Percentiles rank a stretch among this genome's conserved stretches.
phyloP scores from a whole-genome alignment of 2,797 vertebrate species.

The Anniella stebbinsi region DNA sequence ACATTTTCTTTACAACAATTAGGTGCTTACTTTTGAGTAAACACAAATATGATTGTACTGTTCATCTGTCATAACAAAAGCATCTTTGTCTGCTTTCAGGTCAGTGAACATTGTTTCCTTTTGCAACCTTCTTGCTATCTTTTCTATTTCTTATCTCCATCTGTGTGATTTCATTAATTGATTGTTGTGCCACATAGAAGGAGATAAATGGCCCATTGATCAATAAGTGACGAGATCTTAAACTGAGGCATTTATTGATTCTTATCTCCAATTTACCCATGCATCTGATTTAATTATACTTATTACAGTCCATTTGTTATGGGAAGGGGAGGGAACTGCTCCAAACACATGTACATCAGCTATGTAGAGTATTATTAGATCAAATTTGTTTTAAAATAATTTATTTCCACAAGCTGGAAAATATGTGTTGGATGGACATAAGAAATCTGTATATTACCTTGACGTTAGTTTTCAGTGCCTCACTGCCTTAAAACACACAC shows the following conservation, averaged over 20 bases:
- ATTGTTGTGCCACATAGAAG: slow-evolving; percentile 66
- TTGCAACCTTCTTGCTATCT: slow-evolving; percentile 28
- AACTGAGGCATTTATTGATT: slow-evolving; percentile 54
- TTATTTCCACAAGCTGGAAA: slow-evolving; percentile 18
- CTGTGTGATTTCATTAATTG: slow-evolving; percentile 73
- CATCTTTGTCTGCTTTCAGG: slow-evolving; percentile 27
- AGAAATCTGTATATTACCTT: not conserved
- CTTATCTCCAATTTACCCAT: slow-evolving; percentile 58
- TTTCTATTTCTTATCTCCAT: slow-evolving; percentile 64
- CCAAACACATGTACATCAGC: slow-evolving; percentile 39
- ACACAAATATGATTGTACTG: not conserved
- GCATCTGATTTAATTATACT: slow-evolving; percentile 62
- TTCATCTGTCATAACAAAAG: slow-evolving; percentile 8
- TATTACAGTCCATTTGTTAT: slow-evolving; percentile 59
- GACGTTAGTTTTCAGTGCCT: not conserved
- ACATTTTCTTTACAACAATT: not conserved
- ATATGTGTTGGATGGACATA: not conserved
- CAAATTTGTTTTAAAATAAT: slow-evolving; percentile 43
- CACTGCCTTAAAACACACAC: not conserved
- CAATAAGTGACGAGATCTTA: slow-evolving; percentile 58
- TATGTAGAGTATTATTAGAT: slow-evolving; percentile 43
- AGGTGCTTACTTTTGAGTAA: too few relatives aligned
- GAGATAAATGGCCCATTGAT: slow-evolving; percentile 67
- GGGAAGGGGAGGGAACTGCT: slow-evolving; percentile 9
- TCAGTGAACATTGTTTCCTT: slow-evolving; percentile 16